Conservation (phyloP, 2,888 invertebrate genomes). For the Temnothorax ravouxi region DNA sequence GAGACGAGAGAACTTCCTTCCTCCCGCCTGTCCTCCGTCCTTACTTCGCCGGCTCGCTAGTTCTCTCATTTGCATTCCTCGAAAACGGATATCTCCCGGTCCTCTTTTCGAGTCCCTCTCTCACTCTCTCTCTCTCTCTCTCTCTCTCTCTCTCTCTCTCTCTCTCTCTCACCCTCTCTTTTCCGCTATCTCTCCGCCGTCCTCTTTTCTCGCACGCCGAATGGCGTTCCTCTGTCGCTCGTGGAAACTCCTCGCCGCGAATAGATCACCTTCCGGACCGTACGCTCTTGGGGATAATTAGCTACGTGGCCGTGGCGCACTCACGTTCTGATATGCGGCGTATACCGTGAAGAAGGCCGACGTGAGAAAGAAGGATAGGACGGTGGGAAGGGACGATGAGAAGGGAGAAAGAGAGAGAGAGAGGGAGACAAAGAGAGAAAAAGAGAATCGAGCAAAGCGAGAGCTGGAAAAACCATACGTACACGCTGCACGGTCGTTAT, state of each 20-base stretch:
- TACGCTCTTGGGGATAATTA: slow-evolving; percentile 84
- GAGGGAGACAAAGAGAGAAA: slow-evolving; percentile 8
- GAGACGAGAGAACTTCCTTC: slow-evolving; percentile 55
- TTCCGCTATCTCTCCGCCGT: slow-evolving; percentile 42
- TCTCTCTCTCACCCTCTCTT: slow-evolving; percentile 23
- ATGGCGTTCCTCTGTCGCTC: slow-evolving; percentile 64
- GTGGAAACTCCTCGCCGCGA: slow-evolving; percentile 80
- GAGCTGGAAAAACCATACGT: slow-evolving; percentile 72
- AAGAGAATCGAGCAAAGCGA: slow-evolving; percentile 11
- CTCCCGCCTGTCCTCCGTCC: slow-evolving; percentile 64
- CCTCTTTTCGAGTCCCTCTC: slow-evolving; percentile 53
- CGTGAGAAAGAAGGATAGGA: slow-evolving; percentile 38
- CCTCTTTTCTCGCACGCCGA: slow-evolving; percentile 67
- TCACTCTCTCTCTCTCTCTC: slow-evolving; percentile 43
- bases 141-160: slow-evolving; percentile 37
- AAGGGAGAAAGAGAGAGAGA: slow-evolving; percentile 12
- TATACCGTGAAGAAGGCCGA: slow-evolving; percentile 65
- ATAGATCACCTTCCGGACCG: slow-evolving; percentile 85
- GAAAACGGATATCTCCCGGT: slow-evolving; percentile 74
- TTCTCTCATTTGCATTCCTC: slow-evolving; percentile 82
- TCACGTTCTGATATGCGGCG: slow-evolving; percentile 75
- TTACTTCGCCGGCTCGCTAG: slow-evolving; percentile 65
- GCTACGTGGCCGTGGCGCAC: slow-evolving; percentile 80
- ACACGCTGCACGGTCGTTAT: slow-evolving; percentile 75
- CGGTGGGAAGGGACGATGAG: not conserved